Evolutionary conservation across 92 coral and sea anemone genomes (phyloP).

Genomic region (Bergia puertoricense): DNA sequence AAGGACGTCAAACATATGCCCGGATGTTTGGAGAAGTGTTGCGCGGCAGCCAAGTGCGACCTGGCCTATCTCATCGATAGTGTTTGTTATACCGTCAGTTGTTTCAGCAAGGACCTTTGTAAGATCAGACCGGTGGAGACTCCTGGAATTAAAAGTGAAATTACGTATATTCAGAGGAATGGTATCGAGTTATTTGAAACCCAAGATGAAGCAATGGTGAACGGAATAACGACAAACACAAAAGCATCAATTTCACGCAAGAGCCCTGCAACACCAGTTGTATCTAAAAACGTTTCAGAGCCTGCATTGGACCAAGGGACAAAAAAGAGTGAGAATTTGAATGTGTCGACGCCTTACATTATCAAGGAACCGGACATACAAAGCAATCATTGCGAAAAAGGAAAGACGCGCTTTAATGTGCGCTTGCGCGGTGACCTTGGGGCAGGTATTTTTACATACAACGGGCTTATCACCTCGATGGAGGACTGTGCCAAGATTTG

Average conservation of each 20-base stretch:
- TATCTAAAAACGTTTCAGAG: constrained; percentile 10
- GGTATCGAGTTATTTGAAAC: constrained; percentile 74
- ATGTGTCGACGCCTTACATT: background rate
- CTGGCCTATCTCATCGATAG: constrained; percentile 84
- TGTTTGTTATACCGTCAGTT: constrained; percentile 77
- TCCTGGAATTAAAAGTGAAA: constrained; percentile 63
- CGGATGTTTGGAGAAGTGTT: constrained; percentile 82
- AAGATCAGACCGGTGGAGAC: constrained; percentile 79
- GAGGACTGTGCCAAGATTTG: constrained; percentile 76
- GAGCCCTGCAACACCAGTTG: background rate
- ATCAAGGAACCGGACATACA: background rate
- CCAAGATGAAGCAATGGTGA: constrained; percentile 74
- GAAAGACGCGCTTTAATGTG: constrained; percentile 69
- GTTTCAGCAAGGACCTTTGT: constrained; percentile 88
- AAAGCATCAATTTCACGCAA: constrained; percentile 21
- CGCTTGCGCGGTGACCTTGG: constrained; percentile 84
- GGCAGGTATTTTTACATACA: constrained; percentile 79
- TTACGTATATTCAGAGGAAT: constrained; percentile 72
- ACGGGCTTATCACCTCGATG: constrained; percentile 75
- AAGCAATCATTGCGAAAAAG: constrained; percentile 59
- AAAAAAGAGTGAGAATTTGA: constrained; percentile 15
- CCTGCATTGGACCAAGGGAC: background rate
- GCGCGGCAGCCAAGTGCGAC: constrained; percentile 68
- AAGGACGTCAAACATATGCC: constrained; percentile 63
- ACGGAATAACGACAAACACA: constrained; percentile 32